Evolutionary conservation across 1,140 invertebrate species (phyloP), one percentile per base, ranked within the genome.

Genomic region (Arion vulgaris): DNA sequence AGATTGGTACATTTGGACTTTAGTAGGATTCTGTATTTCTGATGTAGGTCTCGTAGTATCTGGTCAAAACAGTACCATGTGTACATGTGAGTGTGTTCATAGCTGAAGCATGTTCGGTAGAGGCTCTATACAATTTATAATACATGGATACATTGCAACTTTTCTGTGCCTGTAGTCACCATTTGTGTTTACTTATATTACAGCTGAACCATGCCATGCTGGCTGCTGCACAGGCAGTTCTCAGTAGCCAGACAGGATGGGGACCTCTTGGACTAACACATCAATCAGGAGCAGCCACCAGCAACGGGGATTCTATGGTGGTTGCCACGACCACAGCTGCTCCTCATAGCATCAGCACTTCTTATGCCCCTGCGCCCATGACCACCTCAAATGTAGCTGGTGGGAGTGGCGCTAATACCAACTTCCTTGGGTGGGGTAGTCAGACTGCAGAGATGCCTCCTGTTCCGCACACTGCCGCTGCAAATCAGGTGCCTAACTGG

Each of bases 211-310:
- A 89, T 57, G 90, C 90, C 36, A 89, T 91, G 87, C 81, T 91
- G 71, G 90, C 90, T 53, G 90, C 90, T 45, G 90, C 90, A 49
- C 90, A 90, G 81, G 90, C 90, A 57, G 88, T 90, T 68, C 77
- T 91, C 34, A 87, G 85, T 77, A 86, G 88, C 32, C 87, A 87
- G 53, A 85, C 86, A 1, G 89, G 89, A 7, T 90, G 89, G 88
- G 86, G 86, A 5, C 88, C 86, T 28, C 84, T 89, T 68, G 86
- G 85, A 28, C 83, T 88, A 36, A 87, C 85, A 26, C 86, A 88
- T 62, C 88, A 87, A 41, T 72, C 80, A 62, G 85, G 83, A n/a
- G 80, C 76, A 39, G 81, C 81, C 23, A 78, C 80, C 36, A 85
- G 78, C 80, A 81, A 85, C 73, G 83, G 79, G 36, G 81, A 78